phyloP scores from a whole-genome alignment of 2,797 vertebrate genomes.

The Acrossocheilus wenchowensis region DNA sequence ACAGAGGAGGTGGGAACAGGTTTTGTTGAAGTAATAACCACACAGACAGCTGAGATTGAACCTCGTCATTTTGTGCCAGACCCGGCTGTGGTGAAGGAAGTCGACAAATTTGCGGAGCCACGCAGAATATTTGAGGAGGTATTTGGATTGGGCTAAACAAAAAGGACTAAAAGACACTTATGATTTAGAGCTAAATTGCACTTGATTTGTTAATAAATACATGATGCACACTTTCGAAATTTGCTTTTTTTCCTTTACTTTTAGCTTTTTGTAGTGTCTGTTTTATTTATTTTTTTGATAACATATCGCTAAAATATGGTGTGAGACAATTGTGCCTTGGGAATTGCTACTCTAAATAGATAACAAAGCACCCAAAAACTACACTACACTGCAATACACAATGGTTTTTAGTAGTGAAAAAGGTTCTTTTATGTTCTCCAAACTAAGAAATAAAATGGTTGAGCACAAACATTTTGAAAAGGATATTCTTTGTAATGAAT shows the following conservation, averaged over 20 bases:
- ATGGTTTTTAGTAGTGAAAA: background rate
- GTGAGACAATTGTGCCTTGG: background rate
- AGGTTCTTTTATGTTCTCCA: background rate
- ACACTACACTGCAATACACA: background rate
- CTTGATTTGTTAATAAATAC: conserved; percentile 5
- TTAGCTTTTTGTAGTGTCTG: background rate
- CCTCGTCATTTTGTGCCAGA: background rate
- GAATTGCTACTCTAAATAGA: background rate
- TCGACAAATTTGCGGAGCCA: background rate
- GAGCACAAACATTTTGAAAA: background rate
- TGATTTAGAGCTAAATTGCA: background rate
- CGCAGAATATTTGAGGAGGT: conserved; percentile 52
- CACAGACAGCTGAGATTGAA: background rate
- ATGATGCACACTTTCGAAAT: background rate
- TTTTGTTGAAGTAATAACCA: background rate
- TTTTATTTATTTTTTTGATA: background rate
- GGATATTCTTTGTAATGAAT: background rate
- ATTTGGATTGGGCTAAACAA: conserved; percentile 52
- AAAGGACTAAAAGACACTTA: background rate
- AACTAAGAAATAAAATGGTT: background rate
- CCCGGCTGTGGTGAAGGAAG: too few species aligned
- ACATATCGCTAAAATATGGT: background rate
- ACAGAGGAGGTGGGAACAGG: background rate
- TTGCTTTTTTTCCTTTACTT: background rate
- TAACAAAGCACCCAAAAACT: background rate